phyloP scores from a whole-genome alignment of 2,888 invertebrate genomes.

The Gibbula magus region DNA sequence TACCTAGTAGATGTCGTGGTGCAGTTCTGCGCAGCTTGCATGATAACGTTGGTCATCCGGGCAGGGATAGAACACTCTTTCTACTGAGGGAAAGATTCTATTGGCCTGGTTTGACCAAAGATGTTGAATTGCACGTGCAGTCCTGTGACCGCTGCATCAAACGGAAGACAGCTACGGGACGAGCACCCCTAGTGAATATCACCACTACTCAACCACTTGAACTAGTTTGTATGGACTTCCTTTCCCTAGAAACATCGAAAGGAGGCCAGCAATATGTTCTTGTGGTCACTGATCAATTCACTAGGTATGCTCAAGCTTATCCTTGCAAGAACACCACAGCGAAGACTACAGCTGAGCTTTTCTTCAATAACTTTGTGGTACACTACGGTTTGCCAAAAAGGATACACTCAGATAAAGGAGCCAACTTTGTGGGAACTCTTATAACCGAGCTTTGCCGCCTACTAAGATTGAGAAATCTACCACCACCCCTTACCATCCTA shows the following conservation, averaged over 20 bases:
- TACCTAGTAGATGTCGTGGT: neutral
- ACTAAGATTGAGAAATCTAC: neutral
- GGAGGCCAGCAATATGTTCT: no score
- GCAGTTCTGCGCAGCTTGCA: neutral
- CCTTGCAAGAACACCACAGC: no score
- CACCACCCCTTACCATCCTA: conserved; percentile 7
- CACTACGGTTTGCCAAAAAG: neutral
- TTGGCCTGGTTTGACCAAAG: no score
- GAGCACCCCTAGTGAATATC: neutral
- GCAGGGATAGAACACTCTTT: neutral
- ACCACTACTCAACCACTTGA: neutral
- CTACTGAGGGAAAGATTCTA: neutral
- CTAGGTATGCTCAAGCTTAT: no score
- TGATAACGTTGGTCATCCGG: neutral
- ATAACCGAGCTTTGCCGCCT: neutral
- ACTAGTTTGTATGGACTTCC: neutral
- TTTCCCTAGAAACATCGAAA: neutral
- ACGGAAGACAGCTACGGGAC: neutral
- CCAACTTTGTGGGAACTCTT: neutral
- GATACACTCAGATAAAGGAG: neutral
- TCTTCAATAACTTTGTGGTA: neutral
- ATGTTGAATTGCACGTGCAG: no score
- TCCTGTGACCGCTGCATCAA: neutral
- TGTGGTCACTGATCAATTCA: neutral
- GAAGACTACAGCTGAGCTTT: neutral